These are phyloP conservation scores for Petrolisthes manimaculis DNA, from an alignment of 2,888 invertebrate genomes.

Conservation along the genomic window DNA sequence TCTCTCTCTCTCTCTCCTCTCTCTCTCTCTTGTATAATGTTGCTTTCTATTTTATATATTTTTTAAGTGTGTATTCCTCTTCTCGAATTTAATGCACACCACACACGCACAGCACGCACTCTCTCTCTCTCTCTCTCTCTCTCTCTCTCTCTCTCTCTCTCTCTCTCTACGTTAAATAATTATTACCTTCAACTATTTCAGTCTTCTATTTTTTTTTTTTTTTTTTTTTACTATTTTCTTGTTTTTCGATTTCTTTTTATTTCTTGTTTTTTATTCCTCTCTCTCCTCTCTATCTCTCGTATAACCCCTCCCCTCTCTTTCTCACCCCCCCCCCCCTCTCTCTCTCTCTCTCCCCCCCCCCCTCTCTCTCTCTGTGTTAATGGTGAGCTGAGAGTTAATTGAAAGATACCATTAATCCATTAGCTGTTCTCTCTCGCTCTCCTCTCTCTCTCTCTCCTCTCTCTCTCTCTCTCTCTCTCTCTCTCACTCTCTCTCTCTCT, in stretches of 20 bases:
- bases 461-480: not conserved
- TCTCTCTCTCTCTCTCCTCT: not conserved
- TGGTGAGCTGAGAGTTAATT: too few relatives aligned
- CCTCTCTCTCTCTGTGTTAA: not conserved
- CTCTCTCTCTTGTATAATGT: not conserved
- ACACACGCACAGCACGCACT: not conserved
- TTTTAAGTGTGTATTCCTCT: too few relatives aligned
- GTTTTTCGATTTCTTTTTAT: not conserved
- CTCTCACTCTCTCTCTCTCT: not conserved
- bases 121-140: not conserved
- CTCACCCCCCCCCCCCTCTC: not conserved
- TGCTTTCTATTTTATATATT: not conserved
- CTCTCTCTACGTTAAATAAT: not conserved
- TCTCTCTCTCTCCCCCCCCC: not conserved
- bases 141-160: not conserved
- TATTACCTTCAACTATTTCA: not conserved
- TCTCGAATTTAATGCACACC: too few relatives aligned
- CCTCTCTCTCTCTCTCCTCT: not conserved
- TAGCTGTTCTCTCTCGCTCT: not conserved
- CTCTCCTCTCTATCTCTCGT: not conserved
- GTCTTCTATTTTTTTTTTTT: not conserved
- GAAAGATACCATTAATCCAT: not conserved
- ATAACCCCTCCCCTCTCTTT: constrained; percentile 3
- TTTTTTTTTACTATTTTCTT: not conserved
- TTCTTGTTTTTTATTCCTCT: not conserved